These are phyloP conservation scores for Theropithecus gelada DNA, from an alignment of 2,113 vertebrate species.

Conservation along the genomic window DNA sequence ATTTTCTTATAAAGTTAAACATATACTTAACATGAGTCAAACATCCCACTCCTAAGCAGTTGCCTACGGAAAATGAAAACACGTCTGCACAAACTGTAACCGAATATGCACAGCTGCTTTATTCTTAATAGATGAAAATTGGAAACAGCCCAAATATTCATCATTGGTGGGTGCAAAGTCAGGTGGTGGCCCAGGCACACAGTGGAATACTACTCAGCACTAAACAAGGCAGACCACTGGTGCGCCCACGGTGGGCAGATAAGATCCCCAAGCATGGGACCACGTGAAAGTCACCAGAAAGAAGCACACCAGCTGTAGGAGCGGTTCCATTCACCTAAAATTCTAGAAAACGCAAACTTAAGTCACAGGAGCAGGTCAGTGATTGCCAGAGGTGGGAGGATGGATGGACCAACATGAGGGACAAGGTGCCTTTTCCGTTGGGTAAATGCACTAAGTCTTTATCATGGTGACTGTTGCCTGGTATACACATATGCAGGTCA, in stretches of 20 bases:
- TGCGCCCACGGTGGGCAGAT: rapidly evolving
- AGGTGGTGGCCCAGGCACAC: rapidly evolving
- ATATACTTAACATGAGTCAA: rapidly evolving
- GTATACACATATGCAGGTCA: background rate
- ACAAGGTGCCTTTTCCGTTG: rapidly evolving
- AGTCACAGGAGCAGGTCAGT: rapidly evolving
- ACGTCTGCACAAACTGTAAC: rapidly evolving
- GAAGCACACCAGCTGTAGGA: rapidly evolving
- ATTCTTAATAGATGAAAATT: rapidly evolving
- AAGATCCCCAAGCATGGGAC: rapidly evolving
- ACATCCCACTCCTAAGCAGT: rapidly evolving
- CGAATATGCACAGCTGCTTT: rapidly evolving
- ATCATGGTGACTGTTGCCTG: rapidly evolving
- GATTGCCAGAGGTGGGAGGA: rapidly evolving
- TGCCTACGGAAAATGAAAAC: background rate
- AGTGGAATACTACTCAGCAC: rapidly evolving
- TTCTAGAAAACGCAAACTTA: rapidly evolving
- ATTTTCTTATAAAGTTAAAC: background rate
- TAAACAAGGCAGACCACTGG: rapidly evolving
- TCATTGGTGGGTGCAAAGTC: no score
- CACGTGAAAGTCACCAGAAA: background rate
- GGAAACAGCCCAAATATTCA: rapidly evolving
- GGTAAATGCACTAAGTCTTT: rapidly evolving
- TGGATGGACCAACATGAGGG: rapidly evolving
- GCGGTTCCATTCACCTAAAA: rapidly evolving